Base-by-base conservation (phyloP, 2,888 invertebrate species). In the Mythimna impura region DNA sequence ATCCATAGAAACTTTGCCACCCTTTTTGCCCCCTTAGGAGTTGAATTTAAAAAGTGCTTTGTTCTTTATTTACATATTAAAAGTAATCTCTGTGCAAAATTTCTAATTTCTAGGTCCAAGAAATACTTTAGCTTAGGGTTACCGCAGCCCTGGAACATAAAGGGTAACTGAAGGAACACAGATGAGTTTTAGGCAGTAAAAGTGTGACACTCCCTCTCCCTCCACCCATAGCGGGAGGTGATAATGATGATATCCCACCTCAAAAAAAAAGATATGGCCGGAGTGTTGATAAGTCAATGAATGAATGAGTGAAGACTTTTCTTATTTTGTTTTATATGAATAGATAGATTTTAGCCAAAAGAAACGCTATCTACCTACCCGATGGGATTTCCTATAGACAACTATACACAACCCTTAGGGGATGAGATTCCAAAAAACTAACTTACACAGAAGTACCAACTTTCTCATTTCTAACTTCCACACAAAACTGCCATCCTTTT, bases 1-100 rank as follows among this genome's bases (percentile, higher is more conserved):
- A 17, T 57, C 57, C 30, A 57, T 20, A 57, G 30, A 57, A 57
- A 57, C 57, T 57, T 30, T 57, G 57, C 30, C 25, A 55, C 25
- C 55, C 17, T 30, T 30, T 57, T 7, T 25, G 12, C 25, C 22
- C 2, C 8, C 25, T 57, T 25, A 30, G 3, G 57, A 17, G 17
- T 30, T 10, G 10, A 10, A 10, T 54, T 54, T n/a, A 10, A 3
- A 20, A 50, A 43, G 43, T 43, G 43, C 12, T 20, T 50, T 50
- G 8, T 50, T n/a, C 50, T 20, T 50, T 52, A 17, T 52, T 9
- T n/a, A 52, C 1, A 52, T 52, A 20, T 20, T 52, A 52, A 52
- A n/a, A 6, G 55, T 12, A 14, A 14, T 6, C 6, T 10, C 12
- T 30, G 17, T 30, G 25, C 2, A 17, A 57, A 30, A 17, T 55